These are phyloP conservation scores for Zonotrichia leucophrys DNA, from an alignment of 2,113 vertebrate genomes.

Conservation along the genomic window DNA sequence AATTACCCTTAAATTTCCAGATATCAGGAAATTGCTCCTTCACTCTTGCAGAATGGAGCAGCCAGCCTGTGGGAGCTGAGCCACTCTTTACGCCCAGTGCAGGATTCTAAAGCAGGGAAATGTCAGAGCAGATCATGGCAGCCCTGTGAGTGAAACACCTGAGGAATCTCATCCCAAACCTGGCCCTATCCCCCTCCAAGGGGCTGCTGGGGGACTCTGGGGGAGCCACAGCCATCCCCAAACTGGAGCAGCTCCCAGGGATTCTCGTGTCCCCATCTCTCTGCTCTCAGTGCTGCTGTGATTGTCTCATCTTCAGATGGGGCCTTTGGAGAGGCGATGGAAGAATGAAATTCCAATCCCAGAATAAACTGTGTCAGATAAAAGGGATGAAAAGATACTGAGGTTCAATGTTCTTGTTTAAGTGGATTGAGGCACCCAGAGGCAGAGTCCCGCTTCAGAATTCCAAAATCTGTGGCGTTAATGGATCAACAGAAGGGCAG, in stretches of 20 bases:
- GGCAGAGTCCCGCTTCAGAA: background rate
- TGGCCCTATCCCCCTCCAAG: background rate
- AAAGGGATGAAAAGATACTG: background rate
- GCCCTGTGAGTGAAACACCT: background rate
- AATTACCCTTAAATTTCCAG: background rate
- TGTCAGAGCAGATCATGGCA: background rate
- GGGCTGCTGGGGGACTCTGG: background rate
- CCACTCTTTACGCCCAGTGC: rapidly evolving
- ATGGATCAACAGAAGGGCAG: background rate
- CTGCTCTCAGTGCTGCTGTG: background rate
- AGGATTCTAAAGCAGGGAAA: background rate
- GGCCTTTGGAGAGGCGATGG: background rate
- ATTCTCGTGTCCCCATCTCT: background rate
- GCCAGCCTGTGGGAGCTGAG: background rate
- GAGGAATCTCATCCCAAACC: background rate
- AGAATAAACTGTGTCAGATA: background rate
- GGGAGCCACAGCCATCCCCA: background rate
- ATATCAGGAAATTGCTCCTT: background rate
- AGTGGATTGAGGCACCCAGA: background rate
- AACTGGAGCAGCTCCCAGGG: background rate
- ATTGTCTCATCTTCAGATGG: background rate
- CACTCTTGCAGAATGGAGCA: background rate
- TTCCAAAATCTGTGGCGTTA: background rate
- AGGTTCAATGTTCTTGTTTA: background rate
- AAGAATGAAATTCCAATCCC: background rate